A percentile compares a stretch with the other conserved stretches of the same genome.
Conservation (phyloP, 2,888 invertebrate species). For the Neuroscelio doddi region DNA sequence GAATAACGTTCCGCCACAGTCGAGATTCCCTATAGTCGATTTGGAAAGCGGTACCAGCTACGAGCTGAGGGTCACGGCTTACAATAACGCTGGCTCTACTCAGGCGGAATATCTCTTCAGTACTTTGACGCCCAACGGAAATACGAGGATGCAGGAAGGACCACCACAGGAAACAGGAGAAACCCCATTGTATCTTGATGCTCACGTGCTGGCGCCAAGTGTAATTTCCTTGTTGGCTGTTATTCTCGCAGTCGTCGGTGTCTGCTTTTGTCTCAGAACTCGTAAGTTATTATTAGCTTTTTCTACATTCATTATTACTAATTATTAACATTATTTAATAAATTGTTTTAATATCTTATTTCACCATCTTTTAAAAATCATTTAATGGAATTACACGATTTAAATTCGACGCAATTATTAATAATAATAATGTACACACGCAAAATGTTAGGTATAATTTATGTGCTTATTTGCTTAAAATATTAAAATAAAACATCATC, state of each 20-base stretch:
- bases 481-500: too few relatives aligned
- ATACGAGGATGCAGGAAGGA: conserved; percentile 67
- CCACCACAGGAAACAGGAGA: conserved; percentile 59
- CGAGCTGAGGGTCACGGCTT: conserved; percentile 75
- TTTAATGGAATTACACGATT: too few relatives aligned
- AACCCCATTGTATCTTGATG: conserved; percentile 70
- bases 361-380: too few relatives aligned
- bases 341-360: too few relatives aligned
- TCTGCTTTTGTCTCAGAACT: conserved; percentile 75
- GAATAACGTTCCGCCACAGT: conserved; percentile 73
- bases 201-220: conserved; percentile 74
- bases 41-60: conserved; percentile 74
- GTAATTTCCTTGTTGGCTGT: conserved; percentile 74
- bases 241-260: conserved; percentile 74
- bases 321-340: too few relatives aligned
- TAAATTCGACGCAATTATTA: too few relatives aligned
- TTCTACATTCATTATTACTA: background rate
- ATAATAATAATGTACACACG: too few relatives aligned
- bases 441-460: too few relatives aligned
- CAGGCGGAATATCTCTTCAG: conserved; percentile 76
- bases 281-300: conserved; percentile 68
- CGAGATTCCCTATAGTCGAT: conserved; percentile 72
- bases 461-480: too few relatives aligned
- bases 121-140: conserved; percentile 74
- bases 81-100: conserved; percentile 78